These are phyloP conservation scores for Lacanobia oleracea DNA, from an alignment of 2,888 invertebrate genomes.

Conservation along the genomic window DNA sequence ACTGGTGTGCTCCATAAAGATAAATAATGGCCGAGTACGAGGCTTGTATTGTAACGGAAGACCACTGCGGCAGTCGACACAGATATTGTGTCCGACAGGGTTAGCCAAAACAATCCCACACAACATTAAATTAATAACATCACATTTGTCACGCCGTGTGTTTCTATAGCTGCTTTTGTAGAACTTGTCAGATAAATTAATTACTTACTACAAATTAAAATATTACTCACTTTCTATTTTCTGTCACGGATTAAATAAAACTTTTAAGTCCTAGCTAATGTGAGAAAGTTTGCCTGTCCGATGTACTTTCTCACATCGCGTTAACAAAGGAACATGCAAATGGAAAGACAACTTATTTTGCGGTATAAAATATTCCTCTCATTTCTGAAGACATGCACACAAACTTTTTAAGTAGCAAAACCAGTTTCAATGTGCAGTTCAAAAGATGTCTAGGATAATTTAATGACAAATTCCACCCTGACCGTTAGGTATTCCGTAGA, in stretches of 20 bases:
- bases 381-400: constrained; percentile 2
- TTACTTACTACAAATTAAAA: constrained; percentile 34
- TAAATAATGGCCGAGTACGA: constrained; percentile 56
- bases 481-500: constrained; percentile 3
- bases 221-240: constrained; percentile 47
- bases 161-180: not conserved
- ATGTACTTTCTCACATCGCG: constrained; percentile 27
- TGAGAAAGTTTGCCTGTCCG: constrained; percentile 36
- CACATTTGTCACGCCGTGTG: constrained; percentile 10
- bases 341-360: not conserved
- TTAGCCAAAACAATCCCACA: constrained; percentile 31
- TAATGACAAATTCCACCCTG: not conserved
- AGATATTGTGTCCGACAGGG: constrained; percentile 61
- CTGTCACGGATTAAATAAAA: constrained; percentile 29
- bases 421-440: constrained; percentile 10
- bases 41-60: constrained; percentile 65
- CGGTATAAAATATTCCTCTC: constrained; percentile 1
- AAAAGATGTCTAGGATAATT: not conserved
- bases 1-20: constrained; percentile 54
- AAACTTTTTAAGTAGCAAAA: constrained; percentile 15
- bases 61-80: constrained; percentile 56
- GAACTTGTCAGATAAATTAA: constrained; percentile 30
- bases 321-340: constrained; percentile 38
- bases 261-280: constrained; percentile 21
- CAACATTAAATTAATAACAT: constrained; percentile 6